These are phyloP conservation scores for Cosmorhoe ocellata DNA, from an alignment of 2,888 invertebrate species.

Conservation along the genomic window DNA sequence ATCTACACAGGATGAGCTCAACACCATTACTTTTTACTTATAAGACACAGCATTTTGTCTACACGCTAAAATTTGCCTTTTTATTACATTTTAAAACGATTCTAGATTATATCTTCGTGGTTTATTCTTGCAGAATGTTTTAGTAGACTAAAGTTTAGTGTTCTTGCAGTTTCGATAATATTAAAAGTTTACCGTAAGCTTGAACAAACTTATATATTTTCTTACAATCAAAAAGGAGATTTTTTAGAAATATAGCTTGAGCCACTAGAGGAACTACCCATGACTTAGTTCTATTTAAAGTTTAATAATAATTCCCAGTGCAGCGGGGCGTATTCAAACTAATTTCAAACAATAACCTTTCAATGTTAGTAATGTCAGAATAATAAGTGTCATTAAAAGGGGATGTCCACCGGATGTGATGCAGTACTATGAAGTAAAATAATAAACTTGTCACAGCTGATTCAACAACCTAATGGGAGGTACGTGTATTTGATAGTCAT, in stretches of 20 bases:
- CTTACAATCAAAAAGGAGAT: too few species aligned
- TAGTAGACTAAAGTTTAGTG: background rate
- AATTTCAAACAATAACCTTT: background rate
- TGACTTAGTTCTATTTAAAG: too few species aligned
- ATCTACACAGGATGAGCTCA: conserved; percentile 72
- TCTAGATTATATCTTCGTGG: conserved; percentile 26
- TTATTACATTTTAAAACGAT: conserved; percentile 27
- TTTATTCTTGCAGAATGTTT: conserved; percentile 26
- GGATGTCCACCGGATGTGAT: conserved; percentile 11
- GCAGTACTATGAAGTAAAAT: conserved; percentile 42
- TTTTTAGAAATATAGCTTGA: too few species aligned
- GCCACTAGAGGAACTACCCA: too few species aligned
- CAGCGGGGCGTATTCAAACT: too few species aligned
- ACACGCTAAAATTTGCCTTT: conserved; percentile 39
- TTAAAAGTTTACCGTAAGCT: too few species aligned
- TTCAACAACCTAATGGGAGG: conserved; percentile 56
- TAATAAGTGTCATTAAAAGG: conserved; percentile 11
- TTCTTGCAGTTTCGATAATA: too few species aligned
- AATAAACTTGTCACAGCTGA: conserved; percentile 60
- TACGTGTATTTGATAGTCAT: background rate
- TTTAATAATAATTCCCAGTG: too few species aligned
- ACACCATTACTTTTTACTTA: conserved; percentile 42
- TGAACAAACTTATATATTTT: too few species aligned
- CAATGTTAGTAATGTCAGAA: conserved; percentile 14
- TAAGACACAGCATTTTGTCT: conserved; percentile 44